Evolutionary conservation across 2,797 vertebrate species (phyloP).

Genomic region (Squalus acanthias): DNA sequence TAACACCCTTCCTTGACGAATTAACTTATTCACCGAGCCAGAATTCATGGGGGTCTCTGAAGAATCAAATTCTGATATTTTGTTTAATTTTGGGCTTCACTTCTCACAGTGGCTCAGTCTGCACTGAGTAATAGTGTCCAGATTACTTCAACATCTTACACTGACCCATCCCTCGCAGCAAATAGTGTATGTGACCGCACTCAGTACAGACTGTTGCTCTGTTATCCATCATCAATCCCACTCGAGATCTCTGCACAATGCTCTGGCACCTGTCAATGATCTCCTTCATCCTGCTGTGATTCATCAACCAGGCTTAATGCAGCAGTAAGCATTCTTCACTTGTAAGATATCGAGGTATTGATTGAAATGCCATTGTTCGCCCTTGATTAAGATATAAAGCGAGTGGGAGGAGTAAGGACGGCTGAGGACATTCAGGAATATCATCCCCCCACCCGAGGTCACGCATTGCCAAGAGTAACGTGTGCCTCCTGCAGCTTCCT

Average conservation of each 20-base stretch:
- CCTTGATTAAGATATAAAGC: slow-evolving; percentile 5
- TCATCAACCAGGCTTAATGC: slow-evolving; percentile 25
- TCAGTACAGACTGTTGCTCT: background rate
- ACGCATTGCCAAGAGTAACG: background rate
- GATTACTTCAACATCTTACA: background rate
- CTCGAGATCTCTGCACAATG: slow-evolving; percentile 8
- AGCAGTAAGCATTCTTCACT: slow-evolving; percentile 21
- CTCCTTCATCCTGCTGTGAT: slow-evolving; percentile 8
- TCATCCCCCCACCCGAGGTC: background rate
- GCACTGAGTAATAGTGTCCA: no score
- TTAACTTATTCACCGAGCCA: background rate
- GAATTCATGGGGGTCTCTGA: background rate
- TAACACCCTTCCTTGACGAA: background rate
- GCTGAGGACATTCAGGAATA: background rate
- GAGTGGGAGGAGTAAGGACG: background rate
- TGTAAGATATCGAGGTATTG: background rate
- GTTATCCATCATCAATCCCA: slow-evolving; percentile 25
- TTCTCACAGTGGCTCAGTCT: background rate
- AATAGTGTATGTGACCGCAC: background rate
- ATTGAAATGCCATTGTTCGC: background rate
- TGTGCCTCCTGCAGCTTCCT: background rate
- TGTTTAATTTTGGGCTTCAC: background rate
- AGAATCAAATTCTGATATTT: background rate
- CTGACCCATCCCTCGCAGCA: background rate
- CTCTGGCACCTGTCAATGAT: background rate